These are phyloP conservation scores for Oceanites oceanicus DNA, from an alignment of 2,113 vertebrate genomes.

Conservation along the genomic window DNA sequence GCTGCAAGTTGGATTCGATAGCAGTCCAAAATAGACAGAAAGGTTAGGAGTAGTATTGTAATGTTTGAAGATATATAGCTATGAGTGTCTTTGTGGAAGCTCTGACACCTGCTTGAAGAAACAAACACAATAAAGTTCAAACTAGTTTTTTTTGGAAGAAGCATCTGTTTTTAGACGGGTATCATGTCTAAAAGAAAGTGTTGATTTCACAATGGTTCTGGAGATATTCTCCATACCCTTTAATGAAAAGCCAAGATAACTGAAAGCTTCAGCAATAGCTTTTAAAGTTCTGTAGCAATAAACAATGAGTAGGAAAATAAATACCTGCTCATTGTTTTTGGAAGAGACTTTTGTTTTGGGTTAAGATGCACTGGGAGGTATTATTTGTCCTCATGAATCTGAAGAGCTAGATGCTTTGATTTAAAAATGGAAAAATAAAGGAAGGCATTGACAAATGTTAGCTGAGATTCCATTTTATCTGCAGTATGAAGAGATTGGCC, in stretches of 20 bases:
- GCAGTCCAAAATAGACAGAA: neutral
- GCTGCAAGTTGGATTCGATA: neutral
- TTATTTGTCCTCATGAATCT: neutral
- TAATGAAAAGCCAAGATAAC: conserved; percentile 5
- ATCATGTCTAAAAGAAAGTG: neutral
- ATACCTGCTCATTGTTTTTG: conserved; percentile 8
- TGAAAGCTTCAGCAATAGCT: neutral
- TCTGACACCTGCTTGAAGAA: neutral
- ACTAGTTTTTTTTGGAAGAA: conserved; percentile 14
- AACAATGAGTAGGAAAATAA: neutral
- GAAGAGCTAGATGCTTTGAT: neutral
- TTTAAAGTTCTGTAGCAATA: neutral
- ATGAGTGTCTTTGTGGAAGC: neutral
- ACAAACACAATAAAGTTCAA: neutral
- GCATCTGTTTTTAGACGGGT: neutral
- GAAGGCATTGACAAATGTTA: neutral
- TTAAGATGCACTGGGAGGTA: neutral
- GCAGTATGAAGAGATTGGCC: neutral
- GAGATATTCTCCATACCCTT: neutral
- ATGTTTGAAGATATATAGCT: neutral
- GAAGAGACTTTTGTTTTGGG: neutral
- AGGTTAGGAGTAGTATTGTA: neutral
- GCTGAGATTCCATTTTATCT: neutral
- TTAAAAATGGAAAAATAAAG: neutral
- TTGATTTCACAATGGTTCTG: neutral